Base-by-base conservation (phyloP, 2,888 invertebrate species). In the Geotrupes spiniger region DNA sequence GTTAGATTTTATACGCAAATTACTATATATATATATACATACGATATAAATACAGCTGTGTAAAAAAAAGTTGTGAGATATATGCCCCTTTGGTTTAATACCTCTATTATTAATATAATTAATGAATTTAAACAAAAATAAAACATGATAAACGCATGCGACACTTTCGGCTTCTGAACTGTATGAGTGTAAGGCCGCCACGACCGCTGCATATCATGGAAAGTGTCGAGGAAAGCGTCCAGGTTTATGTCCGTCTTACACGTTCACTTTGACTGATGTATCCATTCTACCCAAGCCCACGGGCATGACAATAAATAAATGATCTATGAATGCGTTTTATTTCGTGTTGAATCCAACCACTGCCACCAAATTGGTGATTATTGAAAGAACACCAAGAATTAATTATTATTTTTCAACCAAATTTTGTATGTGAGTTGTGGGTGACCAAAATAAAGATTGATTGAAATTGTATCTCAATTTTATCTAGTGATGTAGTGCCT, bases 291-390 rank as follows among this genome's bases (percentile, higher is more conserved):
- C 70, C 70, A 71, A 69, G 69, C 71, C 71, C 63, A 60, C 62
- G 71, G 71, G 70, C 70, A 72, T 68, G 72, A 72, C 72, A 72
- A 72, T 72, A 72, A 72, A 72, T 69, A 66, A 70, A 70, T 70
- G 69, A 71, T 66, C 66, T 67, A 68, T 64, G 60, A 55, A 46
- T 10, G 3, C 26, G 36, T 48, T 37, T 33, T 42, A 36, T 42
- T 37, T 29, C 33, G 21, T 36, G n/a, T n/a, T n/a, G n/a, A n/a
- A n/a, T n/a, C n/a, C n/a, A n/a, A n/a, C n/a, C n/a, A n/a, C n/a
- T n/a, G n/a, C n/a, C n/a, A n/a, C n/a, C n/a, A n/a, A n/a, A n/a
- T n/a, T n/a, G n/a, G n/a, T n/a, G n/a, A n/a, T n/a, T n/a, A n/a
- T n/a, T n/a, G n/a, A n/a, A n/a, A n/a, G n/a, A n/a, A n/a, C n/a